These are phyloP conservation scores for Hypomecis punctinalis DNA, from an alignment of 2,888 invertebrate genomes.

Conservation along the genomic window DNA sequence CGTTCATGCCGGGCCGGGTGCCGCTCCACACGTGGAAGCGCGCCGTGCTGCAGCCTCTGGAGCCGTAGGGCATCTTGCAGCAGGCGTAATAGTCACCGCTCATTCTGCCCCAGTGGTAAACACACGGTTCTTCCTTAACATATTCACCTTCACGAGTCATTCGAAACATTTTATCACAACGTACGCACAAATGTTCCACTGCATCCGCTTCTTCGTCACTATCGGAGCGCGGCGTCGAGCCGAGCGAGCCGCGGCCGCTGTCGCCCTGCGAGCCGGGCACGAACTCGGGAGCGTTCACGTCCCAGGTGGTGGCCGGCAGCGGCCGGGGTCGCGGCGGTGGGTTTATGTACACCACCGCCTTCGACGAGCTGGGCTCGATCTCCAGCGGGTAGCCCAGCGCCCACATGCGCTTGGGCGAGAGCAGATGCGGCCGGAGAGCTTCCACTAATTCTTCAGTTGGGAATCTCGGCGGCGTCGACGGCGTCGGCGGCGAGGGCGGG, in stretches of 20 bases:
- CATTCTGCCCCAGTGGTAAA: slow-evolving; percentile 96
- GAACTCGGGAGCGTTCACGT: slow-evolving; percentile 89
- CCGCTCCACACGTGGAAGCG: slow-evolving; percentile 92
- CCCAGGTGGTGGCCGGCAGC: slow-evolving; percentile 75
- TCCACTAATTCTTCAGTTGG: slow-evolving; percentile 84
- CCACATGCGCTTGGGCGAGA: slow-evolving; percentile 86
- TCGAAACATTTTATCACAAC: slow-evolving; percentile 90
- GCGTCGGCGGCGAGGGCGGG: slow-evolving; percentile 77
- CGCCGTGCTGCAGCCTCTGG: slow-evolving; percentile 87
- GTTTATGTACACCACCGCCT: slow-evolving; percentile 87
- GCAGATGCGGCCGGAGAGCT: slow-evolving; percentile 86
- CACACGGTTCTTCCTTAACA: slow-evolving; percentile 89
- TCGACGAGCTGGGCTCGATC: slow-evolving; percentile 84
- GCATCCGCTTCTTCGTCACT: slow-evolving; percentile 84
- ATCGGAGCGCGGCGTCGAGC: slow-evolving; percentile 83
- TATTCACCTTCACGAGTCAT: slow-evolving; percentile 90
- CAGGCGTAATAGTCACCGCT: slow-evolving; percentile 86
- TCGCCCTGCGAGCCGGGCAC: slow-evolving; percentile 85
- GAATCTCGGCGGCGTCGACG: slow-evolving; percentile 79
- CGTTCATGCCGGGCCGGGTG: slow-evolving; percentile 88
- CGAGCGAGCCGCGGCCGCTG: slow-evolving; percentile 83
- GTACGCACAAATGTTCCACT: slow-evolving; percentile 87
- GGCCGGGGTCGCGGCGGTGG: slow-evolving; percentile 79
- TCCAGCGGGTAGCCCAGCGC: slow-evolving; percentile 90
- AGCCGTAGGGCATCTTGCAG: slow-evolving; percentile 81